These are phyloP conservation scores for Eulemur coronatus DNA, from an alignment of 2,797 vertebrate genomes.

Conservation along the genomic window DNA sequence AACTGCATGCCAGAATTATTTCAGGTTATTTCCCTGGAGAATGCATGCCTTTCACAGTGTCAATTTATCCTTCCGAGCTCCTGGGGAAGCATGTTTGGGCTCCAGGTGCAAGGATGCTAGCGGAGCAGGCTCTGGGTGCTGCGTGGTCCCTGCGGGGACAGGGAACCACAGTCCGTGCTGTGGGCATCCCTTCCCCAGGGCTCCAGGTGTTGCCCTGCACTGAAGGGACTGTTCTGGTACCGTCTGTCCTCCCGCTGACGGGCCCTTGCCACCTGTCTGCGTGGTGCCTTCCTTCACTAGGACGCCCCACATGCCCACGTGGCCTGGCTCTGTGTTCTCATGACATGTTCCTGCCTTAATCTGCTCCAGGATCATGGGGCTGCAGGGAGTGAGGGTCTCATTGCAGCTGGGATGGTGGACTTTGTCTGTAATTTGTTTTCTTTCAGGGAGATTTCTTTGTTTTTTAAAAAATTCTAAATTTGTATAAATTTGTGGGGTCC, in stretches of 20 bases:
- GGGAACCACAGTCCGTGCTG: no score
- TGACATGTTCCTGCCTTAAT: not conserved
- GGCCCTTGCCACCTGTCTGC: no score
- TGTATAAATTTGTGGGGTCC: not conserved
- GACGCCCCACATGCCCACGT: rapidly evolving
- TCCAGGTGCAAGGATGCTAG: not conserved
- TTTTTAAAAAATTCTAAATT: not conserved
- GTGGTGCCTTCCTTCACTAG: not conserved
- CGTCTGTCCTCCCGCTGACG: no score
- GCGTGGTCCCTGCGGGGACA: no score
- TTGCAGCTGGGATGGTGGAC: not conserved
- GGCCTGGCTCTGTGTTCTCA: rapidly evolving
- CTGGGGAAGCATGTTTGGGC: not conserved
- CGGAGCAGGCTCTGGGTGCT: not conserved
- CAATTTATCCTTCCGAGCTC: not conserved
- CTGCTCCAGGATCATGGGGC: not conserved
- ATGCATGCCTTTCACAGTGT: rapidly evolving
- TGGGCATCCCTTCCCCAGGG: no score
- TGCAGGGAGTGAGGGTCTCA: not conserved
- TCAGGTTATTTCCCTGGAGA: not conserved
- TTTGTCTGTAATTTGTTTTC: not conserved
- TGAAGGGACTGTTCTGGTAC: no score
- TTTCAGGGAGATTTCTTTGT: no score
- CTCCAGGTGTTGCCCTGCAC: no score
- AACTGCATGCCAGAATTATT: not conserved